Evolutionary conservation across 2,113 vertebrate species (phyloP).

Genomic region (Chaetops frenatus): DNA sequence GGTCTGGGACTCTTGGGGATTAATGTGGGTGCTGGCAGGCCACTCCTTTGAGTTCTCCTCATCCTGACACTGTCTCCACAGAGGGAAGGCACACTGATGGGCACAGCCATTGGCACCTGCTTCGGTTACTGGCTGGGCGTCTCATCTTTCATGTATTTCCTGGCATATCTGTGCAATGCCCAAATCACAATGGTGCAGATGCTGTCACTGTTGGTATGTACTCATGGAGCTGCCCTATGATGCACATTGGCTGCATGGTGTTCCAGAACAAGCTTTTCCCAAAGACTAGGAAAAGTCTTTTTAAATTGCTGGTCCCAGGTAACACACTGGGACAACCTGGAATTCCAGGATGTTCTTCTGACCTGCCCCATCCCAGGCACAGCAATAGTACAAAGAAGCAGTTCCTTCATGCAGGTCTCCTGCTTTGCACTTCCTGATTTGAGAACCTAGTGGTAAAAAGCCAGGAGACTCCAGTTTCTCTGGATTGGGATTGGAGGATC

Average conservation of each 20-base stretch:
- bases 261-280: background rate
- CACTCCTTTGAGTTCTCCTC: background rate
- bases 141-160: conserved; percentile 94
- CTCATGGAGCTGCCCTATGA: background rate
- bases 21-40: background rate
- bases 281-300: background rate
- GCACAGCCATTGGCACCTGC: conserved; percentile 96
- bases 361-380: background rate
- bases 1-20: background rate
- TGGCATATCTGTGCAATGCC: conserved; percentile 93
- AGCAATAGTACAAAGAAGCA: fast-evolving
- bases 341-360: background rate
- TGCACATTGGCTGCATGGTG: background rate
- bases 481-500: background rate
- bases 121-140: conserved; percentile 97
- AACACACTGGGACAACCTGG: background rate
- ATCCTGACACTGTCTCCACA: conserved; percentile 58
- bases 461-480: background rate
- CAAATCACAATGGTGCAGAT: conserved; percentile 99
- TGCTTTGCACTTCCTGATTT: background rate
- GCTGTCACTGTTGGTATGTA: conserved; percentile 88
- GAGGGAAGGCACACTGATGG: conserved; percentile 98
- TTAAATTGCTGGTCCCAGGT: background rate
- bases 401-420: background rate
- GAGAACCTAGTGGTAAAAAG: background rate